Base-by-base conservation (phyloP, 2,888 invertebrate species). In the Synergus laeviventris region DNA sequence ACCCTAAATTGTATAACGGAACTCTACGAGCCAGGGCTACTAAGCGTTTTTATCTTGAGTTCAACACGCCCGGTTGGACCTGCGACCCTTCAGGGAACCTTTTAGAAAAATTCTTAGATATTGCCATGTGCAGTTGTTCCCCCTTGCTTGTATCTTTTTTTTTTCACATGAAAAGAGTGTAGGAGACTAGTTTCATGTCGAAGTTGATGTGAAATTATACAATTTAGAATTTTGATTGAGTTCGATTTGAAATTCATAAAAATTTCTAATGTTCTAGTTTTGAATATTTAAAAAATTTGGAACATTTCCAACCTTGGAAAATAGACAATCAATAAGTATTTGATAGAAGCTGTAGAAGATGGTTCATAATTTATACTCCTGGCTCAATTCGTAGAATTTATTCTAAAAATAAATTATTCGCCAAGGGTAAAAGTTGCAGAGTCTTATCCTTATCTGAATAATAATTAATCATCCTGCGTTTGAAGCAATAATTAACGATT, bases 1-100 rank as follows among this genome's bases (percentile, higher is more conserved):
- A 70, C 70, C 70, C 66, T 31, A 49, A 70, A 70, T 49, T 70
- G 16, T 49, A 70, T 70, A 70, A 49, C 24, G n/a, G 49, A 49
- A n/a, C n/a, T 9, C 24, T 14, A 39, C 2, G 31, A 70, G n/a
- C 24, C 31, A 49, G 49, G 49, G 49, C 5, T 12, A 70, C 49
- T 70, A 45, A 70, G 70, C 70, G 36, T 36, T 70, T 70, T 70
- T 49, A 66, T 70, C 49, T 45, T 31, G 49, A 31, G 36, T 31
- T 70, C 70, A 70, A 36, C 36, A 49, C 49, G 70, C 49, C 49
- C n/a, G 31, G 31, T 16, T 70, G 49, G 49, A 70, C 14, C 45
- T 39, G 7, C 49, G 70, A 49, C 49, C 70, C 70, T 70, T 64
- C 1, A 21, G 16, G 18, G n/a, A 38, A n/a, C 11, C 18, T 24